Evolutionary conservation across 2,888 invertebrate genomes (phyloP), one percentile per base, ranked within the genome.

Genomic region (Pediacus dermestoides): DNA sequence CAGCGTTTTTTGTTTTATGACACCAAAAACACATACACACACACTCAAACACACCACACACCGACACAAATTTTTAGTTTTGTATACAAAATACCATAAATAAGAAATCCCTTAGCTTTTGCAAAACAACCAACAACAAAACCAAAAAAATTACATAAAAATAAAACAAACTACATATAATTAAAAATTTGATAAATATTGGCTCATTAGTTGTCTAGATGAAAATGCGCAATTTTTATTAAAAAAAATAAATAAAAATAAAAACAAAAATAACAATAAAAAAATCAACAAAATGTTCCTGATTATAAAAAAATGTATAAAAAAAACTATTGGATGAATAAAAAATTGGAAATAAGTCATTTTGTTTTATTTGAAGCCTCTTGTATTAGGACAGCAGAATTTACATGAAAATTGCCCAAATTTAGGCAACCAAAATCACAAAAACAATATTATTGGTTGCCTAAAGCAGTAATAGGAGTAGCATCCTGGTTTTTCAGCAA

Each of bases 171-270:
- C 12, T 23, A 18, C 11, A 34, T n/a, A n/a, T n/a, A 38, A 35
- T 30, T 11, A 35, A 41, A 37, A 46, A 53, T 51, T 53, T 50
- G 50, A 51, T 51, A 51, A 50, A 48, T 48, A 47, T 39, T 51
- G 47, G 56, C 54, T 57, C 56, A 52, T 52, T 53, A 52, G 47
- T 51, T 22, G n/a, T 42, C 41, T 50, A 52, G 53, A 13, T 48
- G 25, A 42, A 42, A 48, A 42, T 46, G 50, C 49, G 54, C 54
- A 54, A 56, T 56, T 56, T 52, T 56, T 56, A 56, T 50, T 54
- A 50, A 53, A 49, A 36, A 53, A 44, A 40, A 30, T 48, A 50
- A 46, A n/a, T n/a, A n/a, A n/a, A n/a, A n/a, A n/a, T n/a, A n/a
- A n/a, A n/a, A n/a, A n/a, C n/a, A n/a, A n/a, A n/a, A n/a, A n/a